Evolutionary conservation across 2,888 invertebrate species (phyloP), one percentile per base, ranked within the genome.

Genomic region (Tetropium fuscum): DNA sequence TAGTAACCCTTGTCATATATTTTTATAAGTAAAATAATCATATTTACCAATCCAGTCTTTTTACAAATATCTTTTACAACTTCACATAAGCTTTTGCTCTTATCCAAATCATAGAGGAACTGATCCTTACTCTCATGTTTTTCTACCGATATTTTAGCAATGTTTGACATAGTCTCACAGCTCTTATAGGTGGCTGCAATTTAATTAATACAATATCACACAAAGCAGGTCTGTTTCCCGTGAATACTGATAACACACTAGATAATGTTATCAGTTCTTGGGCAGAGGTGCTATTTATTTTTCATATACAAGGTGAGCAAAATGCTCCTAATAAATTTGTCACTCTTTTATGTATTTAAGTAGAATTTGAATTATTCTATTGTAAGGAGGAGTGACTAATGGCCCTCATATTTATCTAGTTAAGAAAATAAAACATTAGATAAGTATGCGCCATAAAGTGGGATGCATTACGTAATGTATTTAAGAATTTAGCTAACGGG

Each of bases 101-200:
- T 74, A 45, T 77, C 74, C 25, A 76, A 69, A 51, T 72, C 73
- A 45, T 71, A 73, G 20, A 77, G 56, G 25, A 68, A 67, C 57
- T 74, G 73, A 5, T 71, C 69, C 34, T 68, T 70, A 45, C 58
- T 65, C 1, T 73, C 71, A 5, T 67, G 53, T 47, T 72, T 73
- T 65, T 75, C 73, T 2, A 77, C 69, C 1, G 77, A 75, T 48
- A 77, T 70, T 71, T 77, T 77, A 8, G 76, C 75, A 10, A 74
- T 70, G 41, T 61, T 63, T 19, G 64, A 49, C 60, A 63, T 60
- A n/a, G 25, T 64, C 7, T 34, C 6, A 5, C 7, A 13, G 4
- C 34, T 1, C 7, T 2, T 13, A 34, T 2, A 15, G 10, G 16
- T 16, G n/a, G 3, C 2, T 25, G 43, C 15, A 30, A 13, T 48